Evolutionary conservation across 2,888 invertebrate species (phyloP).

Genomic region (Andrena dorsata): DNA sequence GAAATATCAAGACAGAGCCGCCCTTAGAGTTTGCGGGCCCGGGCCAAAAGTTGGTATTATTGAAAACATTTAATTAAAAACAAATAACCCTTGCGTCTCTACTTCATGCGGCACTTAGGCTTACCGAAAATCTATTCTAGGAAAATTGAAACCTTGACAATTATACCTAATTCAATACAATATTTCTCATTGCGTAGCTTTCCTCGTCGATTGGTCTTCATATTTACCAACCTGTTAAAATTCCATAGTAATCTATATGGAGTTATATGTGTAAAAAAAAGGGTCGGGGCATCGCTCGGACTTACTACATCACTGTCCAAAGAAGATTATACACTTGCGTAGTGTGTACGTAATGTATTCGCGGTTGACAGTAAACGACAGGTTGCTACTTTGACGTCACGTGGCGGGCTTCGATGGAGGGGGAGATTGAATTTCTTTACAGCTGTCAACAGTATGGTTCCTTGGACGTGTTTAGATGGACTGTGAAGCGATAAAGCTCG

Average conservation of each 20-base stretch:
- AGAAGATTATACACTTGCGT: constrained; percentile 11
- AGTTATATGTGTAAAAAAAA: not conserved
- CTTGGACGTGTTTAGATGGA: constrained; percentile 38
- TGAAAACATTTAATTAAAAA: too few species aligned
- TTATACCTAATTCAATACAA: too few species aligned
- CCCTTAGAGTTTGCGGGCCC: too few species aligned
- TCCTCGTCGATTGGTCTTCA: not conserved
- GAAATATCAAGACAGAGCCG: too few species aligned
- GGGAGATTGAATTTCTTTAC: constrained; percentile 32
- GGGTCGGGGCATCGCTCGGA: not conserved
- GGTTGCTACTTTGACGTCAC: constrained; percentile 65
- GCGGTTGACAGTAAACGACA: constrained; percentile 43
- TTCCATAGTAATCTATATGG: not conserved
- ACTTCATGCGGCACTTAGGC: too few species aligned
- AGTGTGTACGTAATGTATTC: not conserved
- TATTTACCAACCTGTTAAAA: not conserved
- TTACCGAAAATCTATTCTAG: too few species aligned
- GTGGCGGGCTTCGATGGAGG: constrained; percentile 19
- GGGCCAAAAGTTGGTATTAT: too few species aligned
- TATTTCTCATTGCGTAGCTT: too few species aligned
- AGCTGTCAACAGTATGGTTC: constrained; percentile 70
- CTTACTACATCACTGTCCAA: constrained; percentile 13
- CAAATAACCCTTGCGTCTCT: too few species aligned
- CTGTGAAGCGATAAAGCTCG: constrained; percentile 37
- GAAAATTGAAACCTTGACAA: too few species aligned